phyloP scores from a whole-genome alignment of 2,113 vertebrate species.

The Callithrix jacchus region DNA sequence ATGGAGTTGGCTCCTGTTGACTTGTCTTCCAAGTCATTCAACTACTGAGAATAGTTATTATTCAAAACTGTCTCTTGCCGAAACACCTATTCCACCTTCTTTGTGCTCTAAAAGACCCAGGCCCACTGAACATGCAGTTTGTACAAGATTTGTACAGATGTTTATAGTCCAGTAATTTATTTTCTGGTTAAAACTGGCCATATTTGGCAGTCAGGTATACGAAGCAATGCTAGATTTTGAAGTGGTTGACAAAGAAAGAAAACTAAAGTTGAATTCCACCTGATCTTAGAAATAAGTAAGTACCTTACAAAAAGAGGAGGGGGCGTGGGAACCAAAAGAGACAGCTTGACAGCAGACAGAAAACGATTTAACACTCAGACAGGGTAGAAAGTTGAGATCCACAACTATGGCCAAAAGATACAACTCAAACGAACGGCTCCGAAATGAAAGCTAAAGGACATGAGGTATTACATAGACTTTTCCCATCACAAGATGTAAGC shows the following conservation, averaged over 20 bases:
- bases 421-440: conserved; percentile 58
- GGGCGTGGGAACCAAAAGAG: conserved; percentile 68
- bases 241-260: not conserved
- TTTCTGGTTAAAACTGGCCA: conserved; percentile 32
- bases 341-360: conserved; percentile 70
- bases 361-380: conserved; percentile 71
- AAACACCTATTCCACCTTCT: not conserved
- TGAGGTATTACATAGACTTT: conserved; percentile 62
- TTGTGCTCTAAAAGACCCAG: not conserved
- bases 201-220: not conserved
- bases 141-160: conserved; percentile 13
- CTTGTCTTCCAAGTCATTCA: not conserved
- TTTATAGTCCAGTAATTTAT: conserved; percentile 24
- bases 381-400: conserved; percentile 71
- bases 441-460: conserved; percentile 56
- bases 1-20: not conserved
- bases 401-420: conserved; percentile 72
- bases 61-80: not conserved
- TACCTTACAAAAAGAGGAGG: conserved; percentile 24
- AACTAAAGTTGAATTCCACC: not conserved
- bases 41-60: not conserved
- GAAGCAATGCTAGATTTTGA: not conserved
- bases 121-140: not conserved
- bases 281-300: conserved; percentile 34
- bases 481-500: conserved; percentile 75